phyloP scores from a whole-genome alignment of 2,888 invertebrate species.

The Drosophila glabriapex region DNA sequence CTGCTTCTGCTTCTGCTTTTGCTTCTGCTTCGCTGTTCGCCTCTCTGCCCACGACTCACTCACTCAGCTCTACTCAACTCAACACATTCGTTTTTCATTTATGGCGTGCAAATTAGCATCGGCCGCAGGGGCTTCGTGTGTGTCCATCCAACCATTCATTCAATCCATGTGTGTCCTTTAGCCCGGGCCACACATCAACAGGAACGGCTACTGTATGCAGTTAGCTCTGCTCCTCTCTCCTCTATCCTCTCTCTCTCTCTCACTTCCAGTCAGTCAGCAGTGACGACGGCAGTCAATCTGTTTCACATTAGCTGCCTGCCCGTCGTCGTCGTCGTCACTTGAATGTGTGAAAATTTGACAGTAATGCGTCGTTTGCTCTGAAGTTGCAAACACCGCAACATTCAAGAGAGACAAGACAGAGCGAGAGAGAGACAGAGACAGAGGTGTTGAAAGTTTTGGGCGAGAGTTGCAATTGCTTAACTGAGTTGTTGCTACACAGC shows the following conservation, averaged over 20 bases:
- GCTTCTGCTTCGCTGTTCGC: not conserved
- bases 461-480: constrained; percentile 28
- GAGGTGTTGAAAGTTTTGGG: constrained; percentile 29
- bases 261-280: not conserved
- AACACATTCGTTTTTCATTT: constrained; percentile 77
- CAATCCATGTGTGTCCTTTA: constrained; percentile 57
- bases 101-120: constrained; percentile 81
- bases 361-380: constrained; percentile 66
- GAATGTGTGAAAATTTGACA: constrained; percentile 77
- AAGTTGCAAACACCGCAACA: constrained; percentile 51
- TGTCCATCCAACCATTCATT: constrained; percentile 16
- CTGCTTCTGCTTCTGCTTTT: not conserved
- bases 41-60: constrained; percentile 5
- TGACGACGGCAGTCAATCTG: constrained; percentile 48
- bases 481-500: constrained; percentile 25
- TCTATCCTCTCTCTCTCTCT: not conserved
- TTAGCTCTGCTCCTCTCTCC: not conserved
- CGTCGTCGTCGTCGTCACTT: constrained; percentile 29
- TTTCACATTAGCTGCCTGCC: constrained; percentile 52
- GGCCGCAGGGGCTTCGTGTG: constrained; percentile 72
- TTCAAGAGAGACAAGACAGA: constrained; percentile 5
- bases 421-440: constrained; percentile 5
- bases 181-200: constrained; percentile 55
- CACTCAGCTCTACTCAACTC: constrained; percentile 45
- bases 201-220: constrained; percentile 56